Conservation (phyloP, 2,888 invertebrate genomes). For the Hemicrepidius hirtus region DNA sequence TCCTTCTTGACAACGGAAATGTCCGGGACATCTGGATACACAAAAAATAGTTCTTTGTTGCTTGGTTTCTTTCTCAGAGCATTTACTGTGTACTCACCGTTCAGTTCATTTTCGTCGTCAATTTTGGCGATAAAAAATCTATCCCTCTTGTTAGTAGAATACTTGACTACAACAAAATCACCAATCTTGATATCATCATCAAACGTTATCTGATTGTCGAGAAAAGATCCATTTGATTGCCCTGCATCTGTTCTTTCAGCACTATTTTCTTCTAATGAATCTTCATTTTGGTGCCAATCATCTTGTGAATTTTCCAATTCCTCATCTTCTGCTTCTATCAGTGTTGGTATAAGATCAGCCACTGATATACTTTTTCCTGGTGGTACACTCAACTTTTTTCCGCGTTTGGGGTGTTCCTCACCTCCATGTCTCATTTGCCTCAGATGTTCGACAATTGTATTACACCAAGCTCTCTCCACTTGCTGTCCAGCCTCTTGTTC, state of each 20-base stretch:
- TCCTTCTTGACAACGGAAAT: neutral
- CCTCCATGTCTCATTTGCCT: neutral
- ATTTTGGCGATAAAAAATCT: neutral
- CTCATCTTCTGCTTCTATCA: neutral
- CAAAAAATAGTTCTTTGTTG: neutral
- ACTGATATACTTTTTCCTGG: neutral
- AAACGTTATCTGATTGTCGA: too few species aligned
- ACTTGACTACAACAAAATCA: constrained; percentile 3
- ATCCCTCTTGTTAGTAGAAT: constrained; percentile 11
- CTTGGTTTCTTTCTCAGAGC: neutral
- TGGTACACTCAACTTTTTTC: neutral
- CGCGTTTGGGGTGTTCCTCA: neutral
- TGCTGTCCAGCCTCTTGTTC: neutral
- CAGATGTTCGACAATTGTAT: neutral
- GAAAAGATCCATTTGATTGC: neutral
- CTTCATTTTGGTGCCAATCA: neutral
- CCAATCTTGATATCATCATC: neutral
- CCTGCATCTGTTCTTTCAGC: neutral
- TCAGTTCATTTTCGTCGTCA: neutral
- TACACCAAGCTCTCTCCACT: neutral
- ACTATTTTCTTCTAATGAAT: neutral
- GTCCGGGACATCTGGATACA: neutral
- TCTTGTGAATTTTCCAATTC: too few species aligned
- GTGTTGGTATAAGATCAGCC: neutral
- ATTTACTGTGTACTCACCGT: neutral